phyloP scores from a whole-genome alignment of 2,797 vertebrate species.

The Novumbra hubbsi region DNA sequence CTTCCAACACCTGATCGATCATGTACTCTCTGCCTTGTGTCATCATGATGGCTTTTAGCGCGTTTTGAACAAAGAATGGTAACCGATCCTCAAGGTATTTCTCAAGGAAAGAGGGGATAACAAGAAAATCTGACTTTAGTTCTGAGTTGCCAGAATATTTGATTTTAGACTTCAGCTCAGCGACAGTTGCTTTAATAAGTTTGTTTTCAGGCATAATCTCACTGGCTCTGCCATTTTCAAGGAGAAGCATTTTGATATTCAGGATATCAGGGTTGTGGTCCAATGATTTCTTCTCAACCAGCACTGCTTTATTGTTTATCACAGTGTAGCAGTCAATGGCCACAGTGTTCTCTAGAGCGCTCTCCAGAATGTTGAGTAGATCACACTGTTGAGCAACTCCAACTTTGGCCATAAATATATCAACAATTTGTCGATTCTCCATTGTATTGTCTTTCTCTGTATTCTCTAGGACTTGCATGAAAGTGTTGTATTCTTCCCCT shows the following conservation, averaged over 20 bases:
- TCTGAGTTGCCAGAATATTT: too few species aligned
- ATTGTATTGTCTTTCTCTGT: background rate
- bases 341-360: conserved; percentile 20
- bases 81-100: too few species aligned
- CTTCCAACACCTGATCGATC: too few species aligned
- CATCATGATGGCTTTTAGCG: too few species aligned
- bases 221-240: too few species aligned
- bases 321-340: conserved; percentile 33
- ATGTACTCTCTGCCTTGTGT: too few species aligned
- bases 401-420: conserved; percentile 35
- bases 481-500: conserved; percentile 30
- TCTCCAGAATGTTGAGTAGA: conserved; percentile 32
- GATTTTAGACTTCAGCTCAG: too few species aligned
- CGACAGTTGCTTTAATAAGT: too few species aligned
- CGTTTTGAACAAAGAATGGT: too few species aligned
- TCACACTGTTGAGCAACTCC: conserved; percentile 30
- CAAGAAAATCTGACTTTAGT: too few species aligned
- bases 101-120: too few species aligned
- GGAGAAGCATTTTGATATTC: conserved; percentile 37
- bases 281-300: background rate
- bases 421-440: conserved; percentile 8
- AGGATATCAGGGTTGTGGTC: conserved; percentile 3
- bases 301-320: conserved; percentile 30
- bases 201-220: too few species aligned
- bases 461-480: conserved; percentile 2